Evolutionary conservation across 2,888 invertebrate species (phyloP), one percentile per base, ranked within the genome.

Genomic region (Conus canariensis): DNA sequence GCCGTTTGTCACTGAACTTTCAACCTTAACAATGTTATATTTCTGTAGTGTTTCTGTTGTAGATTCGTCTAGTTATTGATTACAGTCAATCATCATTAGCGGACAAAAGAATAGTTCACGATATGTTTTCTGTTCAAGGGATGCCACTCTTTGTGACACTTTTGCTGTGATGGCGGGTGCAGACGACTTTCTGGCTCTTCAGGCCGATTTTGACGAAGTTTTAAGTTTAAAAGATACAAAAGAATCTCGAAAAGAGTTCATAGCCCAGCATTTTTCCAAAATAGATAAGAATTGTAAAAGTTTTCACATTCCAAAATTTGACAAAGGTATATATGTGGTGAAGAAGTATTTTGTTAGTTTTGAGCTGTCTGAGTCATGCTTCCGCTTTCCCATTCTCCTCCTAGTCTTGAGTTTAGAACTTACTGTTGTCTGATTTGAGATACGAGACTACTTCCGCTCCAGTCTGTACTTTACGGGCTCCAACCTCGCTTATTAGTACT

Each of bases 141-240:
- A 74, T n/a, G 45, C 59, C 25, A 87, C 87, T 87, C 87, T 87
- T 5, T 0, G 25, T 22, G 45, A 64, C 30, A 30, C 45, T 12
- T 16, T 19, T 16, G 0, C 58, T 67, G 67, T 12, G 74, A 89
- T 89, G 89, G 89, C 89, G 85, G 70, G 85, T 85, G 89, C 89
- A 89, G 89, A 89, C 89, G 89, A 89, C 22, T 89, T 89, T 77
- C 85, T 89, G 58, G 67, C 89, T 8, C 30, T 85, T 45, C 64
- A 67, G 85, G 89, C 89, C 45, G 85, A 89, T 30, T 89, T 89
- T 74, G 89, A 89, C 1, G 89, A 89, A 67, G 59, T 85, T 70
- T 67, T 89, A 60, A 58, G 85, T 25, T 83, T 58, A 14, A 85
- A 74, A 25, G 85, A 89, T 2, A 45, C 85, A 16, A 85, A 59